Percentiles rank a stretch among this genome's conserved stretches.
These are phyloP conservation scores for Delia radicum DNA, from an alignment of 1,140 invertebrate species.

Conservation along the genomic window DNA sequence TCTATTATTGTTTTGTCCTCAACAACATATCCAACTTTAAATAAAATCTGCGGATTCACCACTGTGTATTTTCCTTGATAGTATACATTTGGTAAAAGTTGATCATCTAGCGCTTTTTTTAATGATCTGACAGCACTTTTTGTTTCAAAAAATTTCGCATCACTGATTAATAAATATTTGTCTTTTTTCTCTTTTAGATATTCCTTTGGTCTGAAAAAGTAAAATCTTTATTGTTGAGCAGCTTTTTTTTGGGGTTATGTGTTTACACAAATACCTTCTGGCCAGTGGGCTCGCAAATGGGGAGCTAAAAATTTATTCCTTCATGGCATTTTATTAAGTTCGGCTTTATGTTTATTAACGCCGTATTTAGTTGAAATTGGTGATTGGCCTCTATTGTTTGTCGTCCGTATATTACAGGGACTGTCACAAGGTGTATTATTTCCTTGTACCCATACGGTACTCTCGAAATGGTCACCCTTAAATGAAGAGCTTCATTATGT, in stretches of 20 bases:
- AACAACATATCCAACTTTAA: too few species aligned
- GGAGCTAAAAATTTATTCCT: constrained; percentile 67
- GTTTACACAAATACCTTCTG: constrained; percentile 44
- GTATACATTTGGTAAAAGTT: too few species aligned
- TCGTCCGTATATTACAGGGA: constrained; percentile 73
- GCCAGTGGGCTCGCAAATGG: constrained; percentile 55
- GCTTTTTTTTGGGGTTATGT: constrained; percentile 64
- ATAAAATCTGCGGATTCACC: too few species aligned
- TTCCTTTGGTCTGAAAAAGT: constrained; percentile 58
- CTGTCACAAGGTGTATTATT: constrained; percentile 75
- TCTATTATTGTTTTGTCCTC: too few species aligned
- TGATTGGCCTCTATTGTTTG: constrained; percentile 63
- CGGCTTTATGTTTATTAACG: constrained; percentile 59
- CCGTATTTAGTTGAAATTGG: constrained; percentile 52
- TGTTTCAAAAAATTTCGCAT: too few species aligned
- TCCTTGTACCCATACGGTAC: constrained; percentile 74
- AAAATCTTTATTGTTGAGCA: constrained; percentile 62
- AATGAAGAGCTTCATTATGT: constrained; percentile 62
- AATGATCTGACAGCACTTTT: too few species aligned
- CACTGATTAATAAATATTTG: neutral
- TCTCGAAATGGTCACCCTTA: constrained; percentile 57
- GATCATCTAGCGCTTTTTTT: too few species aligned
- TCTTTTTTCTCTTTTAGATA: constrained; percentile 24
- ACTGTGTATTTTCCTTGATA: too few species aligned
- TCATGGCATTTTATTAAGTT: constrained; percentile 60